These are phyloP conservation scores for Oscheius sp. DNA, from an alignment of 2,888 invertebrate species.

Conservation along the genomic window DNA sequence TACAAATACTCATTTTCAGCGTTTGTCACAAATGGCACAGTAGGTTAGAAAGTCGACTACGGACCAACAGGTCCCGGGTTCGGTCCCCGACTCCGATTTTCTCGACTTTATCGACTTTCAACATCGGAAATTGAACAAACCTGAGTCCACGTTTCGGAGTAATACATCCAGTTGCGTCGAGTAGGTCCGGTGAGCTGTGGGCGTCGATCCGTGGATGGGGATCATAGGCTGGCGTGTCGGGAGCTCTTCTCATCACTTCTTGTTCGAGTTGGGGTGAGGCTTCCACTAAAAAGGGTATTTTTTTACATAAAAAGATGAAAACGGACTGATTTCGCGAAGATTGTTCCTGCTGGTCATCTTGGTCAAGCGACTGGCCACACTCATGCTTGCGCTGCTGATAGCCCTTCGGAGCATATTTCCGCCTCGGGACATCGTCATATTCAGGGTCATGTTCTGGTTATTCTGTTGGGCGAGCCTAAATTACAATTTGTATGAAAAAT, in stretches of 20 bases:
- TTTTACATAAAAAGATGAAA: neutral
- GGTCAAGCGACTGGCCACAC: constrained; percentile 23
- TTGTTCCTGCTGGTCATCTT: constrained; percentile 28
- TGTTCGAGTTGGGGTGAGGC: neutral
- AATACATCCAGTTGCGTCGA: constrained; percentile 12
- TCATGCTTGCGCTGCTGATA: constrained; percentile 36
- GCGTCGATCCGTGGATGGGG: constrained; percentile 4
- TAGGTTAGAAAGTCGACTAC: no score
- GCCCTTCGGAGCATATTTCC: constrained; percentile 31
- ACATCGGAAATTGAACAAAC: neutral
- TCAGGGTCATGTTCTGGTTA: constrained; percentile 7
- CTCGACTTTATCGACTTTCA: neutral
- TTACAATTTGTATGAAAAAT: neutral
- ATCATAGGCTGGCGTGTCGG: constrained; percentile 14
- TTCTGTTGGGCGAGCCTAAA: constrained; percentile 1
- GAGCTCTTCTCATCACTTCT: neutral
- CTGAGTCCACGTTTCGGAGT: constrained; percentile 26
- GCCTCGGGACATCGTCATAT: constrained; percentile 8
- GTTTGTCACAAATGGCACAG: no score
- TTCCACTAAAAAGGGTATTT: constrained; percentile 23
- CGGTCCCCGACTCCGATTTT: neutral
- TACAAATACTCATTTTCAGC: no score
- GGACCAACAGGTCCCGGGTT: no score
- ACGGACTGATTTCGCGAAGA: constrained; percentile 27
- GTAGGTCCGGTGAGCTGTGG: constrained; percentile 17